These are phyloP conservation scores for Batillaria attramentaria DNA, from an alignment of 1,140 invertebrate genomes.

Conservation along the genomic window DNA sequence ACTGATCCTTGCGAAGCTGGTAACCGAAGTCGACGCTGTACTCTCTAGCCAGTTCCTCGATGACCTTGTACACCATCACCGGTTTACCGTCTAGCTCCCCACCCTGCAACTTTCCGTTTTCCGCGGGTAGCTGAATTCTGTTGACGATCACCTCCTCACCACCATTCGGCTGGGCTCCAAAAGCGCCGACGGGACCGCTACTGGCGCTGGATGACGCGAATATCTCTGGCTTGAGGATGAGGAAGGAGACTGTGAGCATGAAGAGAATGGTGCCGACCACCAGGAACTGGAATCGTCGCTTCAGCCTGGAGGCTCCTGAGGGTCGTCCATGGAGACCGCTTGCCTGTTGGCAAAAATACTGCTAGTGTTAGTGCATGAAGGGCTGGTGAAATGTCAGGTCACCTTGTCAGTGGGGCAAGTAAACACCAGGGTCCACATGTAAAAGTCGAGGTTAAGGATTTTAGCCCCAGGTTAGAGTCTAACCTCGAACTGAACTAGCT, in stretches of 20 bases:
- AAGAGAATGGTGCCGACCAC: not conserved
- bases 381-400: too few relatives aligned
- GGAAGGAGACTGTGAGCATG: constrained; percentile 10
- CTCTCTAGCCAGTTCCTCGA: not conserved
- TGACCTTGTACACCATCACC: not conserved
- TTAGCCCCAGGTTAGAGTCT: too few relatives aligned
- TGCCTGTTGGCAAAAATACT: too few relatives aligned
- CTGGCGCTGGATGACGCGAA: not conserved
- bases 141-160: not conserved
- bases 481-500: too few relatives aligned
- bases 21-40: not conserved
- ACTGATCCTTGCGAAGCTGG: not conserved
- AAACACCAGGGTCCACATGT: too few relatives aligned
- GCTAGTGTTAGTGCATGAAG: too few relatives aligned
- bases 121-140: not conserved
- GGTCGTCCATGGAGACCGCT: too few relatives aligned
- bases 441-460: too few relatives aligned
- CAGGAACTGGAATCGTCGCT: constrained; percentile 6
- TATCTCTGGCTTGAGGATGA: constrained; percentile 20
- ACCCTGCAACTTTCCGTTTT: not conserved
- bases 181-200: not conserved
- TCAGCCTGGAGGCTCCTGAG: constrained; percentile 17
- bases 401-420: too few relatives aligned
- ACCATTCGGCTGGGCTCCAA: not conserved
- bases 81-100: not conserved